Evolutionary conservation across 2,888 invertebrate genomes (phyloP).

Genomic region (Cataglyphis altisquamis): DNA sequence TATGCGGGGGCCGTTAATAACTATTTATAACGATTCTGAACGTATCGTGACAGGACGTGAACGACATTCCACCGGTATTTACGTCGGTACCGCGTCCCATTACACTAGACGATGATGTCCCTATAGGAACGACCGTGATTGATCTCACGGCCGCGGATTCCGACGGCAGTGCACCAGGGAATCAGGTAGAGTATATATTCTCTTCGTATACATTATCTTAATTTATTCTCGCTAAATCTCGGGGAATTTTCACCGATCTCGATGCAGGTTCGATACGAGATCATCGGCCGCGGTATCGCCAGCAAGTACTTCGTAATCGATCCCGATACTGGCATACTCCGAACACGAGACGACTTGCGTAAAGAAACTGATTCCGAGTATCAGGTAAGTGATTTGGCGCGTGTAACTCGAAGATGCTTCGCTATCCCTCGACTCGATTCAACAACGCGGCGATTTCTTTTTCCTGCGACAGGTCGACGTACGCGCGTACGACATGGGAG

Average conservation of each 20-base stretch:
- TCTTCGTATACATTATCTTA: background rate
- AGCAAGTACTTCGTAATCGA: conserved; percentile 95
- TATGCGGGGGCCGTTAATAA: conserved; percentile 18
- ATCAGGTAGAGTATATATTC: conserved; percentile 87
- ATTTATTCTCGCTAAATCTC: background rate
- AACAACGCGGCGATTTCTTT: conserved; percentile 7
- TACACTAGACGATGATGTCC: conserved; percentile 93
- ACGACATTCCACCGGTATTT: conserved; percentile 96
- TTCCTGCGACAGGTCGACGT: conserved; percentile 90
- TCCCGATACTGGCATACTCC: conserved; percentile 93
- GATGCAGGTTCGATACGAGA: conserved; percentile 89
- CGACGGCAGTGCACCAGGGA: conserved; percentile 95
- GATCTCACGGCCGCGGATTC: conserved; percentile 93
- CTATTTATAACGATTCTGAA: background rate
- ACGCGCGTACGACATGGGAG: conserved; percentile 94
- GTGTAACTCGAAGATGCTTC: background rate
- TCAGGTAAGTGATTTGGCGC: conserved; percentile 87
- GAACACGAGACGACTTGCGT: conserved; percentile 93
- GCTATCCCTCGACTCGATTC: background rate
- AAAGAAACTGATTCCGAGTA: conserved; percentile 96
- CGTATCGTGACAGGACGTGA: conserved; percentile 90
- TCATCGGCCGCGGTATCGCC: conserved; percentile 94
- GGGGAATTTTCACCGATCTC: background rate
- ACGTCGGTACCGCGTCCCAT: conserved; percentile 94
- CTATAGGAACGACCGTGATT: conserved; percentile 93